A percentile compares a stretch with the other conserved stretches of the same genome.
phyloP scores from a whole-genome alignment of 1,140 invertebrate genomes.

The Ctenoplectra terminalis region DNA sequence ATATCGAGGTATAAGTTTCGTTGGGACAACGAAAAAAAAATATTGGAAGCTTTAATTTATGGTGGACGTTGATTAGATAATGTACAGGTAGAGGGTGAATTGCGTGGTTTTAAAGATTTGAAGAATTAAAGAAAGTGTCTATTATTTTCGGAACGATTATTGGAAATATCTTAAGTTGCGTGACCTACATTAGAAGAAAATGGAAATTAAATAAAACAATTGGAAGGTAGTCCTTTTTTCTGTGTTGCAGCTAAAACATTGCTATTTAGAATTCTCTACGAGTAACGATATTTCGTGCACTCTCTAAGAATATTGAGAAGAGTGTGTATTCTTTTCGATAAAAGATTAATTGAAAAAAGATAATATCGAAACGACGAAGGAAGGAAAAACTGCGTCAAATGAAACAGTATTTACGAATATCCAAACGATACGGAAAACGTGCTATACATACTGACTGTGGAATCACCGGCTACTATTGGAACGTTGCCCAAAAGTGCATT shows the following conservation, averaged over 20 bases:
- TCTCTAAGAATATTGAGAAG: neutral
- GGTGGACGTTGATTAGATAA: too few relatives aligned
- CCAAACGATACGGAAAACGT: constrained; percentile 14
- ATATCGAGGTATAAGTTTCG: too few relatives aligned
- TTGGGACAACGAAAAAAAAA: too few relatives aligned
- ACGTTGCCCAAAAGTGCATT: constrained; percentile 49
- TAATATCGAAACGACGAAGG: neutral
- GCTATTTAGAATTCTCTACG: neutral
- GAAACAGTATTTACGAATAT: constrained; percentile 23
- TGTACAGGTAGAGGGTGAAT: too few relatives aligned
- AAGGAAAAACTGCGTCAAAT: neutral
- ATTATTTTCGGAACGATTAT: neutral
- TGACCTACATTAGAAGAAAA: neutral
- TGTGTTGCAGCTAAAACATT: too few relatives aligned
- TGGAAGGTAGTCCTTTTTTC: too few relatives aligned
- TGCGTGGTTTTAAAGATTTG: neutral
- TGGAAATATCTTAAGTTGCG: neutral
- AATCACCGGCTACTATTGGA: constrained; percentile 33
- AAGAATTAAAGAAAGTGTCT: neutral
- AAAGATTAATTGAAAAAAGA: neutral
- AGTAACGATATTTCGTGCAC: neutral
- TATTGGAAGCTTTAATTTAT: too few relatives aligned
- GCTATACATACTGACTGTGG: constrained; percentile 7
- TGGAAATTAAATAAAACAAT: neutral
- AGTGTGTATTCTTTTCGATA: neutral